Evolutionary conservation across 2,888 invertebrate genomes (phyloP), one percentile per base, ranked within the genome.

Genomic region (Lasioglossum figueresi): DNA sequence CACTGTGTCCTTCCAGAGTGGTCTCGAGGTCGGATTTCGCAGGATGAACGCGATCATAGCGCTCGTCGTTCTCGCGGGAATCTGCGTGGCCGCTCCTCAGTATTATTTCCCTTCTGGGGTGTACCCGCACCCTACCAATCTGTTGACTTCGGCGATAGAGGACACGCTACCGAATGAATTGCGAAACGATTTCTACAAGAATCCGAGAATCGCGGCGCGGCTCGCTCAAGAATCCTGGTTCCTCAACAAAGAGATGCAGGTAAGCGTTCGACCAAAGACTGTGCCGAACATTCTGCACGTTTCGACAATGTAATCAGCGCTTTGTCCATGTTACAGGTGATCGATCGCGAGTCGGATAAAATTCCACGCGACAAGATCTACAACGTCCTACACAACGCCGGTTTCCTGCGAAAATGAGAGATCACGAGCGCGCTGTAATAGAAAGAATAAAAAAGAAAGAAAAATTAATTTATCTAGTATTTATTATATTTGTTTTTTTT

Each of bases 151-250:
- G 1, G 96, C 96, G 0, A 96, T 96, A 91, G 98, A 98, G 92
- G 96, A 97, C 0, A 96, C 96, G 74, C 95, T 98, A n/a, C 98
- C 98, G 0, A 95, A 96, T 0, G 96, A 97, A 84, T 95, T 97
- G 45, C 95, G 96, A 76, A 97, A 97, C 93, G 95, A 96, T 40
- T 98, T 98, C 94, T 98, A 97, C 94, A 97, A 97, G 91, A 97
- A 98, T 95, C 98, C 98, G 0, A 94, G 95, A 2, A 96, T 97
- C 19, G 98, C 97, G 10, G 96, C 96, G 10, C 97, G 96, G 0
- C 95, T 98, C 16, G 98, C 98, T 1, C 97, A 97, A 91, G 97
- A 97, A 91, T 98, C 98, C 0, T 97, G 98, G 97, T 96, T 97
- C 89, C 96, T 96, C 0, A 96, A 97, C 88, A 97, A 97, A 92